Evolutionary conservation across 2,888 invertebrate genomes (phyloP), one percentile per base, ranked within the genome.

Genomic region (Volucella zonaria): DNA sequence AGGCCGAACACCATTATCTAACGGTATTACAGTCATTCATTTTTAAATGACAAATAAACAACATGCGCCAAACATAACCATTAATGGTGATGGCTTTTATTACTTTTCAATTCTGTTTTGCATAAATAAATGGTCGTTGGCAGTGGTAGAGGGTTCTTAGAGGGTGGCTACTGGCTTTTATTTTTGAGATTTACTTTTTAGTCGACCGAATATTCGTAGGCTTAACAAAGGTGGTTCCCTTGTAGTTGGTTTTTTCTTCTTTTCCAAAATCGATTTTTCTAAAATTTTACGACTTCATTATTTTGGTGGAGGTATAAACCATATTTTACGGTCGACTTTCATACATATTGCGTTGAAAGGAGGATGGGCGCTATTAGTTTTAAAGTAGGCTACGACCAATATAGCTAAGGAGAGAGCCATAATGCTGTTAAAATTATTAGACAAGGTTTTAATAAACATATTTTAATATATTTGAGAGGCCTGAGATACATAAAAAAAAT

Each of bases 31-130:
- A 58, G n/a, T 56, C 47, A 49, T 31, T 31, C 9, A 18, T 59
- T 59, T 59, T 68, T 54, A 47, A 47, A 68, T 56, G 68, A 56
- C 68, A 68, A 45, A 70, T 58, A 52, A 70, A 70, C 51, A 58
- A 58, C 38, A 49, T 47, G 31, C 45, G 58, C 47, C 11, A 43
- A 42, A 11, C 61, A 71, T 71, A 61, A 71, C 71, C 71, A 15
- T 71, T 71, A 71, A 71, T 61, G 51, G 61, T 43, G 42, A 42
- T 15, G 71, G 61, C 59, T 61, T 71, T 71, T 71, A 71, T 71
- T 71, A 52, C 61, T 61, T 71, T 71, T 38, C 61, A 61, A 71
- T 71, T 71, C 61, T 49, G 70, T 59, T 62, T 61, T 59, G 58
- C 12, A 58, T 10, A 70, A 70, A 70, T 49, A 59, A 59, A 70